Conservation (phyloP, 2,888 invertebrate genomes). For the Oligia fasciuncula region DNA sequence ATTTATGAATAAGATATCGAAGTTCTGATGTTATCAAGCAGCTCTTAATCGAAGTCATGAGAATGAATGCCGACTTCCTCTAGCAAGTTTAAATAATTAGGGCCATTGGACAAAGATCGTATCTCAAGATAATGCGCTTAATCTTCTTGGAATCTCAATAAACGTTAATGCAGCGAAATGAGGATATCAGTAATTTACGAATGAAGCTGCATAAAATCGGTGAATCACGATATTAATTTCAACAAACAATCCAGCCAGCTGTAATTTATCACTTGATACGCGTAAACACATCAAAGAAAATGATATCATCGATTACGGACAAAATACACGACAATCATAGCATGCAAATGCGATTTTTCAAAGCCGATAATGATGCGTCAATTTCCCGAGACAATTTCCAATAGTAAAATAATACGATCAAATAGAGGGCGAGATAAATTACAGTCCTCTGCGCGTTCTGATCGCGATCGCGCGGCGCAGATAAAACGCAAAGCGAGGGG, state of each 20-base stretch:
- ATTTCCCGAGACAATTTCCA: constrained; percentile 80
- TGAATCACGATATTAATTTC: constrained; percentile 54
- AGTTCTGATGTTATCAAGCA: constrained; percentile 80
- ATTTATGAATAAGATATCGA: constrained; percentile 84
- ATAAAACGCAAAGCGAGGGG: constrained; percentile 84
- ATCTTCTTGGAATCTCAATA: constrained; percentile 62
- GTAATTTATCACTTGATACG: constrained; percentile 31
- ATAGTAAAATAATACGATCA: constrained; percentile 81
- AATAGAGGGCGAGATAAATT: constrained; percentile 84
- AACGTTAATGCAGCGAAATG: constrained; percentile 58
- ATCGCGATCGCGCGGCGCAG: constrained; percentile 78
- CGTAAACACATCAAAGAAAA: constrained; percentile 18
- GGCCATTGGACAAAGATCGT: constrained; percentile 48
- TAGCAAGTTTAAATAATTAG: constrained; percentile 60
- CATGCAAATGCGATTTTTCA: constrained; percentile 66
- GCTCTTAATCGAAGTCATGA: constrained; percentile 69
- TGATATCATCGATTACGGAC: constrained; percentile 17
- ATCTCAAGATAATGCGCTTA: constrained; percentile 47
- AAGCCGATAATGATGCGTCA: constrained; percentile 72
- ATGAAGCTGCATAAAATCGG: constrained; percentile 48
- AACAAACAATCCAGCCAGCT: constrained; percentile 15
- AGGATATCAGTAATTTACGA: constrained; percentile 63
- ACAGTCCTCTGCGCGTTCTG: constrained; percentile 75
- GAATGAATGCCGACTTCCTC: constrained; percentile 65
- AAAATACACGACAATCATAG: constrained; percentile 43